Conservation (phyloP, 2,797 vertebrate genomes). For the Sebastiscus albofasciatus region DNA sequence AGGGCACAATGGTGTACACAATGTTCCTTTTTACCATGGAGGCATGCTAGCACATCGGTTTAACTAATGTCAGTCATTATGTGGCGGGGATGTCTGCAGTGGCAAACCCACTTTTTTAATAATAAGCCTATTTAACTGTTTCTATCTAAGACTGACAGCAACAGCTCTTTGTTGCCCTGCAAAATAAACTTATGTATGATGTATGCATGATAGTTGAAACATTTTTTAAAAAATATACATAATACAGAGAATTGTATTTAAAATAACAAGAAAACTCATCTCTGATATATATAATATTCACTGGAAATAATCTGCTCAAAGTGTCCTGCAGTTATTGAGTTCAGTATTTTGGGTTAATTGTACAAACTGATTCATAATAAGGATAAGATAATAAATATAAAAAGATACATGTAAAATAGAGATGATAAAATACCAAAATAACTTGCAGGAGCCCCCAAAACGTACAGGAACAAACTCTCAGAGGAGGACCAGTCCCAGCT, state of each 20-base stretch:
- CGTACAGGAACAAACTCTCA: background rate
- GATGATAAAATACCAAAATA: background rate
- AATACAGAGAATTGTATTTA: background rate
- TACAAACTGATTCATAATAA: background rate
- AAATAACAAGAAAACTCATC: too few species aligned
- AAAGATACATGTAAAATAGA: background rate
- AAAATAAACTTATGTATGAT: too few species aligned
- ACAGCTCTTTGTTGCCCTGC: background rate
- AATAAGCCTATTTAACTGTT: background rate
- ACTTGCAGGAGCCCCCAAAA: background rate
- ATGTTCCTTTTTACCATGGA: background rate
- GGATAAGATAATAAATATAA: background rate
- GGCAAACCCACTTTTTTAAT: background rate
- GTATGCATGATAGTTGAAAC: too few species aligned
- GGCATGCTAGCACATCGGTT: background rate
- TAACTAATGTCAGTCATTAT: slow-evolving; percentile 12
- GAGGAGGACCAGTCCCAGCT: background rate
- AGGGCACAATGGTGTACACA: background rate
- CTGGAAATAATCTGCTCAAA: too few species aligned
- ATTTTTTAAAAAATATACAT: too few species aligned
- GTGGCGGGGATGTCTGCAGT: background rate
- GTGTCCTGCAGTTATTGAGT: too few species aligned
- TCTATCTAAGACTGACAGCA: background rate
- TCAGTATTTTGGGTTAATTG: too few species aligned
- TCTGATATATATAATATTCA: too few species aligned